These are phyloP conservation scores for Pseudobourletiella spinata DNA, from an alignment of 1,140 invertebrate species.

Conservation along the genomic window DNA sequence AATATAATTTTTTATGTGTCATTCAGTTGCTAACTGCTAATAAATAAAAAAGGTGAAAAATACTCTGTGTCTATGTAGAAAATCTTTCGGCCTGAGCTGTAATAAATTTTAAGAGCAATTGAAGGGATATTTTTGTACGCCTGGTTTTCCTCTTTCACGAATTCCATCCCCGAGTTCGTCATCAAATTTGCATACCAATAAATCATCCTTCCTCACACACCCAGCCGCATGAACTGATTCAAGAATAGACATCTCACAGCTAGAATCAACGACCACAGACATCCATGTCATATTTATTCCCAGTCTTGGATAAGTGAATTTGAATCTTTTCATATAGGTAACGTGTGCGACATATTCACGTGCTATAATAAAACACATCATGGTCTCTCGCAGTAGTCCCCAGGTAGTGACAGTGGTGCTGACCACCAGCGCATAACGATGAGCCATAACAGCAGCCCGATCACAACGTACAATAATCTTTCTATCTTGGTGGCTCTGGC, in stretches of 20 bases:
- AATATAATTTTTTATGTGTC: constrained; percentile 1
- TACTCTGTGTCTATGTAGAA: neutral
- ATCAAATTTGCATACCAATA: neutral
- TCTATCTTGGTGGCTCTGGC: neutral
- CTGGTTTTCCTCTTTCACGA: neutral
- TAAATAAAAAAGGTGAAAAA: neutral
- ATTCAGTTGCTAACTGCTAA: constrained; percentile 5
- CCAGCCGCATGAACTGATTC: neutral
- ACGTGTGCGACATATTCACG: too few species aligned
- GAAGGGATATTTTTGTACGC: too few species aligned
- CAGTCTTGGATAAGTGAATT: too few species aligned
- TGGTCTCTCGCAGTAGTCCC: too few species aligned
- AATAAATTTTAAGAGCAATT: too few species aligned
- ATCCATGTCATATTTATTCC: too few species aligned
- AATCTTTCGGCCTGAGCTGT: too few species aligned
- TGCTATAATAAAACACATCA: too few species aligned
- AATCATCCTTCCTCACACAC: neutral
- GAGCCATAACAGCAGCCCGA: neutral
- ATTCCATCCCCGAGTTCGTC: neutral
- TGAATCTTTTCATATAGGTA: neutral
- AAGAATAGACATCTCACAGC: too few species aligned
- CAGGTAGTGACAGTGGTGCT: neutral
- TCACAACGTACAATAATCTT: neutral
- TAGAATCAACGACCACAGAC: too few species aligned
- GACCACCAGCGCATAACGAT: neutral